Evolutionary conservation across 1,140 invertebrate genomes (phyloP), one percentile per base, ranked within the genome.

Genomic region (Dendroctonus valens): DNA sequence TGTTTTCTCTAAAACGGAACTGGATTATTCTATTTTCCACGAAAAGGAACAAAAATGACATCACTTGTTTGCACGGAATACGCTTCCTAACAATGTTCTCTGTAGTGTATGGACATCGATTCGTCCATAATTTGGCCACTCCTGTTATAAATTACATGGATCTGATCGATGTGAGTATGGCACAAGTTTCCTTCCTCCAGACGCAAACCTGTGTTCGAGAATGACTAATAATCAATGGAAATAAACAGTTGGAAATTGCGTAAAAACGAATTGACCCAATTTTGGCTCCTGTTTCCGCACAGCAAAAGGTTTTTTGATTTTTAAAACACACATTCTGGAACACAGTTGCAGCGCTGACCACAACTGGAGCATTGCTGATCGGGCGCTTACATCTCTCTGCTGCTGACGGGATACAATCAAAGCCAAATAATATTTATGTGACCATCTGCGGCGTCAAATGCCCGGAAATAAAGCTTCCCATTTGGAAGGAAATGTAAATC

Each of bases 51-150:
- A 41, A 44, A 62, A 49, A 46, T n/a, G 69, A 70, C 48, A 65
- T 73, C 38, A 50, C 63, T 46, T 74, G 70, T 67, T 72, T 74
- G 44, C 65, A 74, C 46, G 70, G 70, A 9, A 63, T 74, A 9
- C 49, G 70, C 65, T 70, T 68, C 64, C 55, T 74, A 41, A 70
- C 63, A 40, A 69, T 69, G 41, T 67, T 53, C 57, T 69, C 71
- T 42, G 66, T 74, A 7, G 68, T 72, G 6, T 54, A 68, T 12
- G 72, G 70, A 38, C 70, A 74, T 51, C 67, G 67, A 58, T 72
- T 64, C 51, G 55, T 74, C 42, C 69, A 67, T 41, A 65, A 65
- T 49, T 59, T 74, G 64, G 66, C 68, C 42, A 71, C 69, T 52
- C 73, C 73, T 41, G 59, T 66, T 37, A 58, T 71, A 42, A 74